These are phyloP conservation scores for Lordiphosa collinella DNA, from an alignment of 1,140 invertebrate species.

Conservation along the genomic window DNA sequence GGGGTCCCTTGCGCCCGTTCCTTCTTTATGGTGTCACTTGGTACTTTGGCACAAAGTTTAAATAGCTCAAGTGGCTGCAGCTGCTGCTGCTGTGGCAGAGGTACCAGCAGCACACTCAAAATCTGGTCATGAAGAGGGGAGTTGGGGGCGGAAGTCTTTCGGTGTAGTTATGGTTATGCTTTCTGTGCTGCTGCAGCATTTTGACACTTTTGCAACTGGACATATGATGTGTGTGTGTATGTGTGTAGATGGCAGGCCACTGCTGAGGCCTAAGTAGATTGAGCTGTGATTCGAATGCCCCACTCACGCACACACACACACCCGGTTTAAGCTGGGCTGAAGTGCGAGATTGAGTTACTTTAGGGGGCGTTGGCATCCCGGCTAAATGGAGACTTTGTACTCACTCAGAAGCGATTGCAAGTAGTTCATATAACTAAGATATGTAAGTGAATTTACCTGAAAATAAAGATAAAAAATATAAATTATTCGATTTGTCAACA, in stretches of 20 bases:
- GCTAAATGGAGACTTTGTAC: slow-evolving; percentile 2
- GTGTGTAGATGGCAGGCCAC: neutral
- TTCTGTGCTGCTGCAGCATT: slow-evolving; percentile 1
- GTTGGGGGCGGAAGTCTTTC: neutral
- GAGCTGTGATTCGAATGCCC: slow-evolving; percentile 45
- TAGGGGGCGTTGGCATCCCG: slow-evolving; percentile 14
- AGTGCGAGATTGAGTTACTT: slow-evolving; percentile 49
- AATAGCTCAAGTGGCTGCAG: slow-evolving; percentile 64
- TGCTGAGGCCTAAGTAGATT: slow-evolving; percentile 2
- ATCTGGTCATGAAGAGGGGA: neutral
- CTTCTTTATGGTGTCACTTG: slow-evolving; percentile 31
- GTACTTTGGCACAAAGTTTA: slow-evolving; percentile 51
- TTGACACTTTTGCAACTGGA: slow-evolving; percentile 13
- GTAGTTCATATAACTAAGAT: neutral
- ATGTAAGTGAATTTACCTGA: slow-evolving; percentile 42
- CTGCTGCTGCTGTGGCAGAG: slow-evolving; percentile 1
- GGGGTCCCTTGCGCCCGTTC: slow-evolving; percentile 6
- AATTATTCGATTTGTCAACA: slow-evolving; percentile 10
- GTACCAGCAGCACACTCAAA: neutral
- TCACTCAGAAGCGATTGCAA: slow-evolving; percentile 3
- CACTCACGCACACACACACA: slow-evolving; percentile 6
- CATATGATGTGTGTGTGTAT: slow-evolving; percentile 1
- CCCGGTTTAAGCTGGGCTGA: slow-evolving; percentile 2
- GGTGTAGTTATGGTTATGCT: slow-evolving; percentile 17
- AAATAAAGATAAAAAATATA: slow-evolving; percentile 21